Conservation (phyloP, 2,888 invertebrate species). For the Chelonus formosanus region DNA sequence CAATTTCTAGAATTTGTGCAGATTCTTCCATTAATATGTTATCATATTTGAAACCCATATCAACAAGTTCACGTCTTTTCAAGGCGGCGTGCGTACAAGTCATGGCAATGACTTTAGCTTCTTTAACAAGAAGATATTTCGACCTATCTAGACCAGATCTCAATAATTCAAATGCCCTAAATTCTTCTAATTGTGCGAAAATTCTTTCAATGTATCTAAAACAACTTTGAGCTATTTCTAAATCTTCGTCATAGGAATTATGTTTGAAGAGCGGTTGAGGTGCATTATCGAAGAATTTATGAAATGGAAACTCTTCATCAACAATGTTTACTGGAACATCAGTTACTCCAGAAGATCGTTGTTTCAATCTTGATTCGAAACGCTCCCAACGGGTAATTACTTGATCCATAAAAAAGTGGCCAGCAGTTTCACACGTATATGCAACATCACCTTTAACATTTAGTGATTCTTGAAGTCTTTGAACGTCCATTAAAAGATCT, state of each 20-base stretch:
- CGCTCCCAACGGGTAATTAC: constrained; percentile 91
- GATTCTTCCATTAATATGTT: constrained; percentile 99
- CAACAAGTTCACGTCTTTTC: constrained; percentile 94
- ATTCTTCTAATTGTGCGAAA: constrained; percentile 97
- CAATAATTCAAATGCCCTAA: constrained; percentile 95
- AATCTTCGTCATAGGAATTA: constrained; percentile 79
- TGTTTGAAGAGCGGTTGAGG: constrained; percentile 92
- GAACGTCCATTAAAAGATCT: constrained; percentile 87
- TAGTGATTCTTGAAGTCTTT: constrained; percentile 85
- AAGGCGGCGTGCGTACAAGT: constrained; percentile 99
- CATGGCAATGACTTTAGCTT: constrained; percentile 99
- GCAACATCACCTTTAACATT: constrained; percentile 88
- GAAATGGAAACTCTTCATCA: constrained; percentile 89
- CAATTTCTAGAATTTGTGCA: constrained; percentile 98
- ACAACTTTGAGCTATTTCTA: constrained; percentile 91
- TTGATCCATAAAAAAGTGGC: constrained; percentile 97
- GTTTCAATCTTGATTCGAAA: constrained; percentile 74
- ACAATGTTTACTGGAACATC: constrained; percentile 68
- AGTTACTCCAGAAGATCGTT: constrained; percentile 61
- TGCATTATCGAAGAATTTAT: constrained; percentile 91
- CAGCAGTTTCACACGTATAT: constrained; percentile 98
- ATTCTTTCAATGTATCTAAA: constrained; percentile 94
- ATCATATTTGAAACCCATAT: constrained; percentile 96
- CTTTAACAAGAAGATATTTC: constrained; percentile 95
- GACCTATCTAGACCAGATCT: constrained; percentile 95